Evolutionary conservation across 64 coral and sea anemone genomes (phyloP), one percentile per base, ranked within the genome.

Genomic region (Porites australiensis): DNA sequence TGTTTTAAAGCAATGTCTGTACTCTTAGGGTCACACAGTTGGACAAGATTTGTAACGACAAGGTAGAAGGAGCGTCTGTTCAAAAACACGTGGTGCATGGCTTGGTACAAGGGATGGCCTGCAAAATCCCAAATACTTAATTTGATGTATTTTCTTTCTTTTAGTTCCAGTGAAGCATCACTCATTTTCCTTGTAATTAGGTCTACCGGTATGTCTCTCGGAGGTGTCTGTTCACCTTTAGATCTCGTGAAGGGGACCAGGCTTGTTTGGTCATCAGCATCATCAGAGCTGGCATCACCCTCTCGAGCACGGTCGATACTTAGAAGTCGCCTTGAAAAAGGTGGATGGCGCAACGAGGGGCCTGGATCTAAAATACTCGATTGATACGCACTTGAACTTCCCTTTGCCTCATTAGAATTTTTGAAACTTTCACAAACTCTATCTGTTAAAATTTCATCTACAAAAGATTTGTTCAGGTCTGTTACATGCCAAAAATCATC

Each of bases 111-210:
- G 4, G 90, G 58, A 64, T 96, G 95, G 2, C 95, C 95, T 18
- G 95, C 95, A 86, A 96, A 96, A 50, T 96, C 95, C 95, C 90
- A 96, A 53, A 93, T 89, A 57, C 90, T 89, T 50, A 96, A 88
- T 61, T 89, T 96, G 0, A 70, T 74, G 63, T 92, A 92, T 7
- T 68, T 84, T 15, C 44, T 48, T 50, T 89, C 74, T 4, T 54
- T 37, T 13, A 61, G 66, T 52, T 68, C n/a, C 10, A 51, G 6
- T 50, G 81, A 15, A 6, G 59, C 44, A 51, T 68, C 46, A 51
- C 81, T 84, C 63, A 84, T 8, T 51, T 44, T 84, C 68, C 62
- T 66, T 5, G 15, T 18, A 15, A 84, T 84, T 10, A 66, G 61
- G 6, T 84, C 46, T 16, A 84, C 16, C 51, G 81, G 81, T 20